Conservation (phyloP, 2,797 vertebrate species). For the Phoeniculus purpureus region DNA sequence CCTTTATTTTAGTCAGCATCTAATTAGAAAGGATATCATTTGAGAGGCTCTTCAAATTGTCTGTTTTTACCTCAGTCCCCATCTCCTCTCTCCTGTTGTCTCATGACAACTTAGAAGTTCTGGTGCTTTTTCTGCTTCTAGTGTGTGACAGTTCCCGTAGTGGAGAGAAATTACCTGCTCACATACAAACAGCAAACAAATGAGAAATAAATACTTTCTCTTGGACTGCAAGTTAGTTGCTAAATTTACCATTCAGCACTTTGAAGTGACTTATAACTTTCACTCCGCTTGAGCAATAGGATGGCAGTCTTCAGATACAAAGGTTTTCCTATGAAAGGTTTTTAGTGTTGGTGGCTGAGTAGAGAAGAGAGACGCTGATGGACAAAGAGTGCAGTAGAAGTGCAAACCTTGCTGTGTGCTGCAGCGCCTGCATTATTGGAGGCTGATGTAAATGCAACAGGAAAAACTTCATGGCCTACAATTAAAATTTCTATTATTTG, state of each 20-base stretch:
- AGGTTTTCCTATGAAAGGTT: background rate
- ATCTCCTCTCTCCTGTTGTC: background rate
- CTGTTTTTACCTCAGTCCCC: background rate
- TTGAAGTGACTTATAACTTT: background rate
- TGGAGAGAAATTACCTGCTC: background rate
- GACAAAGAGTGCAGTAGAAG: background rate
- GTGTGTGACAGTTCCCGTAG: background rate
- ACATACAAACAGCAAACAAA: background rate
- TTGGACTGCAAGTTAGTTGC: background rate
- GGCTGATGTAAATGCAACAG: background rate
- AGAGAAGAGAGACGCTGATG: background rate
- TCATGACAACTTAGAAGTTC: background rate
- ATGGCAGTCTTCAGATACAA: background rate
- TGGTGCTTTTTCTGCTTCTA: background rate
- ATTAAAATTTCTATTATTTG: background rate
- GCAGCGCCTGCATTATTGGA: fast-evolving
- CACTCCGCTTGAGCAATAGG: background rate
- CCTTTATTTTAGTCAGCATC: background rate
- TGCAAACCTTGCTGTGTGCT: background rate
- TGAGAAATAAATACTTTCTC: background rate
- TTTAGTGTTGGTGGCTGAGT: background rate
- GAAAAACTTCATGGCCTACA: background rate
- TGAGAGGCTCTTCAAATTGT: background rate
- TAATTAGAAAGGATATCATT: background rate
- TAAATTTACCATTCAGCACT: background rate